Base-by-base conservation (phyloP, 2,113 vertebrate species). In the Ictidomys tridecemlineatus region DNA sequence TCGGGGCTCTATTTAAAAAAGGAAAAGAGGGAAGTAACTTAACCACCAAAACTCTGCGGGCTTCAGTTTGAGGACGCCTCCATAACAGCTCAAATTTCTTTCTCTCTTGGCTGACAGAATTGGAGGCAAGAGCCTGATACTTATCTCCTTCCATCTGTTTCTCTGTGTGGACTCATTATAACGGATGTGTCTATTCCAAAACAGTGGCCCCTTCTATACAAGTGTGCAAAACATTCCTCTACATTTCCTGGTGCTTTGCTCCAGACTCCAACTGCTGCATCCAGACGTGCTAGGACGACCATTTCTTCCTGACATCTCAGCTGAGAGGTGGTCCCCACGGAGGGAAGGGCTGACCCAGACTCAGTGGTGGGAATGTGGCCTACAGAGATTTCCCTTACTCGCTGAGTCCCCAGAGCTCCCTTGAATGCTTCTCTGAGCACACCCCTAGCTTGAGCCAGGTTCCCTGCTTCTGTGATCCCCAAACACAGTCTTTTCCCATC, bases 131-230 rank as follows among this genome's bases (percentile, higher is more conserved):
- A 93, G 85, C 32, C 45, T 85, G 87, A 91, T 82, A 69, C 39
- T 93, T 96, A 95, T 89, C 95, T 97, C 39, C 32, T 83, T 82
- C 65, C 89, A 92, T 90, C 91, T 80, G 83, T 94, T 95, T 95
- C 83, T 98, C 83, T 37, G 51, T 20, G 39, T 39, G 30, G 70
- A 65, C 85, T 95, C 94, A 90, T 96, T 97, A 65, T 72, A 89
- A 86, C 0, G 12, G 61, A 70, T 65, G 76, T 90, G 85, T 96
- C 92, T 77, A 90, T 70, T 97, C 95, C 95, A 96, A 94, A 97
- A 96, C 97, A 96, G 96, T 95, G 97, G 97, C 74, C 94, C 76
- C 61, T 93, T 86, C 89, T 93, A 72, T 73, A 91, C 53, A 87
- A 56, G 48, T 86, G 91, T 67, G 63, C 74, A 76, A 78, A 96